Evolutionary conservation across 1,140 invertebrate genomes (phyloP).

Genomic region (Drosophila ambigua): DNA sequence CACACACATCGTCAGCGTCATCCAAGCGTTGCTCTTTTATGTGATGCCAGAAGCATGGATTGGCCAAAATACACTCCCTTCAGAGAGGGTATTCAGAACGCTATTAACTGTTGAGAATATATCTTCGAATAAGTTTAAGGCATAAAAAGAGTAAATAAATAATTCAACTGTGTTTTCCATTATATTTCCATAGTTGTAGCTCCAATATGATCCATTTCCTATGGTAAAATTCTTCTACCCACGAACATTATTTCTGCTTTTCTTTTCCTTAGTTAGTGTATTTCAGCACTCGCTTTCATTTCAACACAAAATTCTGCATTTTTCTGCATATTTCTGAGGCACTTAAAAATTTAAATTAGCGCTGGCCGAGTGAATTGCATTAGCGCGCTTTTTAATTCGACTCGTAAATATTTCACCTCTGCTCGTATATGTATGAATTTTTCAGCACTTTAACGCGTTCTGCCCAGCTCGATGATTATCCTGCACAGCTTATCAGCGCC

Average conservation of each 20-base stretch:
- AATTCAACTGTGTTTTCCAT: no score
- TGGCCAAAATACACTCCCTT: background rate
- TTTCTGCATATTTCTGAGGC: slow-evolving; percentile 38
- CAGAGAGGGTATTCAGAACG: background rate
- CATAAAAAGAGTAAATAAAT: no score
- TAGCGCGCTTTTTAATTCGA: slow-evolving; percentile 70
- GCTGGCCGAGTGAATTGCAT: slow-evolving; percentile 58
- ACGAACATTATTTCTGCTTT: background rate
- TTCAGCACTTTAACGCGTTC: slow-evolving; percentile 76
- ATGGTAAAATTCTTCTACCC: no score
- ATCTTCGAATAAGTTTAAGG: background rate
- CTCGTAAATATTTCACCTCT: slow-evolving; percentile 66
- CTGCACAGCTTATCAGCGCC: slow-evolving; percentile 64
- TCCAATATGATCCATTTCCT: no score
- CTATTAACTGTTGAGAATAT: no score
- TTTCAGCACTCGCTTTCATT: background rate
- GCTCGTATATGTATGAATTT: slow-evolving; percentile 40
- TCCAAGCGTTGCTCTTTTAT: slow-evolving; percentile 61
- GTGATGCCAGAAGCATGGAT: background rate
- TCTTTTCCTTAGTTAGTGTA: background rate
- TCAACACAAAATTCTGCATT: background rate
- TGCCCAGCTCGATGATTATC: slow-evolving; percentile 63
- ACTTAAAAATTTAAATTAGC: slow-evolving; percentile 79
- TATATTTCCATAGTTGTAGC: no score
- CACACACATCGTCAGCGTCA: slow-evolving; percentile 8